Conservation (phyloP, 2,888 invertebrate genomes). For the Drosophila dives region DNA sequence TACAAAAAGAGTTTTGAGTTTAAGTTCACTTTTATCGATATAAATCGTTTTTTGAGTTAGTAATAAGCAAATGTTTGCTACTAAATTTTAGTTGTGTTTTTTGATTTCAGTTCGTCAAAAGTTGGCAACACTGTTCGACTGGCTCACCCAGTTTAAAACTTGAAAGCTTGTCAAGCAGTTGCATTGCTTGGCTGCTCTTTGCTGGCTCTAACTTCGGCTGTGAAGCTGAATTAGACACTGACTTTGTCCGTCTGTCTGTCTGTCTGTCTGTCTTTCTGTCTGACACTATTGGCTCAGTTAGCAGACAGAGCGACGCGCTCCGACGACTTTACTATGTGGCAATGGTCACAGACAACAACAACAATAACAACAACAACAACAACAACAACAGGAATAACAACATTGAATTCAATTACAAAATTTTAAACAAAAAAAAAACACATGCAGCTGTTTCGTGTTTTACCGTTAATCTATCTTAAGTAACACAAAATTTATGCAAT, state of each 20-base stretch:
- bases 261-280: constrained; percentile 4
- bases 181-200: constrained; percentile 9
- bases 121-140: neutral
- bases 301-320: constrained; percentile 58
- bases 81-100: neutral
- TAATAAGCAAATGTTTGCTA: no score
- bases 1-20: neutral
- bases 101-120: neutral
- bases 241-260: neutral
- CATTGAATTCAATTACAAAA: constrained; percentile 56
- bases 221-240: constrained; percentile 2
- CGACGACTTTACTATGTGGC: constrained; percentile 59
- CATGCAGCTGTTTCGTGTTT: constrained; percentile 33
- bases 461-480: constrained; percentile 8
- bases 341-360: constrained; percentile 37
- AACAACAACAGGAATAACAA: constrained; percentile 8
- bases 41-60: no score
- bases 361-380: constrained; percentile 23
- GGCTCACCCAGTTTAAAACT: neutral
- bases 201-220: constrained; percentile 4
- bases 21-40: no score
- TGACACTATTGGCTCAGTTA: constrained; percentile 19
- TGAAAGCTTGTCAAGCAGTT: constrained; percentile 13
- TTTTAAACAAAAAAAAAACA: constrained; percentile 13
- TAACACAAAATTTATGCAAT: neutral